A percentile compares a stretch with the other conserved stretches of the same genome.
phyloP scores from a whole-genome alignment of 2,797 vertebrate genomes.

The Danio aesculapii region DNA sequence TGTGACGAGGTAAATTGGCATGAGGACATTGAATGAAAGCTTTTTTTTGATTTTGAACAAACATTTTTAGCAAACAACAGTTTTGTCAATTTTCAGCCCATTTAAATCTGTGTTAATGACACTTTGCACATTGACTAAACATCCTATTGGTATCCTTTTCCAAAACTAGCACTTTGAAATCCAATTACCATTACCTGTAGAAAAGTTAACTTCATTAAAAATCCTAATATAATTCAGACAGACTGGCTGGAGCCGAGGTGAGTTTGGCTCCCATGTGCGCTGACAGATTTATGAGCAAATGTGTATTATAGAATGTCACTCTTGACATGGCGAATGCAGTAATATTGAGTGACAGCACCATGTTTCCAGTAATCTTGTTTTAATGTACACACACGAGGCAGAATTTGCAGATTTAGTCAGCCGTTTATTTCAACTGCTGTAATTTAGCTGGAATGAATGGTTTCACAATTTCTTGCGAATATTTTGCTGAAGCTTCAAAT shows the following conservation, averaged over 20 bases:
- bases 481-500: slow-evolving; percentile 30
- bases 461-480: slow-evolving; percentile 26
- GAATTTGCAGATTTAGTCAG: slow-evolving; percentile 43
- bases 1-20: too few species aligned
- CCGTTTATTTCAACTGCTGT: slow-evolving; percentile 12
- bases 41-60: too few species aligned
- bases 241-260: slow-evolving; percentile 7
- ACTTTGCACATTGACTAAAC: too few species aligned
- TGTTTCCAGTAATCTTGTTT: slow-evolving; percentile 37
- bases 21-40: too few species aligned
- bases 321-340: slow-evolving; percentile 4
- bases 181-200: not conserved
- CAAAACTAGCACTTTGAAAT: not conserved
- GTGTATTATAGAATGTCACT: slow-evolving; percentile 12
- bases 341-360: slow-evolving; percentile 22
- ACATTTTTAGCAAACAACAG: too few species aligned
- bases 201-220: not conserved
- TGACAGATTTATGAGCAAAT: slow-evolving; percentile 35
- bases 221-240: not conserved
- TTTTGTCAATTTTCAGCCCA: too few species aligned
- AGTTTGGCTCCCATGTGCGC: not conserved
- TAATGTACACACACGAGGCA: slow-evolving; percentile 3
- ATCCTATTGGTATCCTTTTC: too few species aligned
- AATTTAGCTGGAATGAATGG: slow-evolving; percentile 36
- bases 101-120: too few species aligned